Conservation (phyloP, 2,113 vertebrate genomes). For the Oxyruncus cristatus region DNA sequence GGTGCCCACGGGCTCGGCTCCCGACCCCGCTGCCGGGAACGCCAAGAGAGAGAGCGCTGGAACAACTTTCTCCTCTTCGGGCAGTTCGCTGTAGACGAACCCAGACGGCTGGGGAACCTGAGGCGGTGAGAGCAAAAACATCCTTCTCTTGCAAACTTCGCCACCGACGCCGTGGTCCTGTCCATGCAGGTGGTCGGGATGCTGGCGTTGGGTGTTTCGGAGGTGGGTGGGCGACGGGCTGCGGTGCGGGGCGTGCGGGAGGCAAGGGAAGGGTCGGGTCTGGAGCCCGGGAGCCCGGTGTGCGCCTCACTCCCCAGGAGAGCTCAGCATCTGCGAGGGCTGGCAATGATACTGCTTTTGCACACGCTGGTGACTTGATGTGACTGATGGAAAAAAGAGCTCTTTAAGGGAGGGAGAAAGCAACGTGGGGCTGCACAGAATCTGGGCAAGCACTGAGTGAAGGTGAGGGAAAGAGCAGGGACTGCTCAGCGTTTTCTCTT, state of each 20-base stretch:
- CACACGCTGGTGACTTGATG: neutral
- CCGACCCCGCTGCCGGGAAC: neutral
- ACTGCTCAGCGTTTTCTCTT: neutral
- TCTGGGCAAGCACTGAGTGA: neutral
- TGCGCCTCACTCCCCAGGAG: accelerated
- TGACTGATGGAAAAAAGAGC: neutral
- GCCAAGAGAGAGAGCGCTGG: neutral
- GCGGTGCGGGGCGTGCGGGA: neutral
- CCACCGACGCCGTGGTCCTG: accelerated
- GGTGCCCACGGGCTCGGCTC: neutral
- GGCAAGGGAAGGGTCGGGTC: no score
- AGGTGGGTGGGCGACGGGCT: neutral
- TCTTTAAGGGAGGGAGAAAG: neutral
- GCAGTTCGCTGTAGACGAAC: neutral
- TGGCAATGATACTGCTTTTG: neutral
- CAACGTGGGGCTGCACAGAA: neutral
- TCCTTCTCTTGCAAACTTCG: neutral
- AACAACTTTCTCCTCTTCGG: neutral
- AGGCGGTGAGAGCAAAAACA: neutral
- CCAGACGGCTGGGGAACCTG: neutral
- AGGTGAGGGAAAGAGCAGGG: neutral
- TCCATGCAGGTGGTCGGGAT: neutral
- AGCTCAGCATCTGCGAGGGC: neutral
- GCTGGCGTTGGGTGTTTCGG: neutral
- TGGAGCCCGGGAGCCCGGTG: neutral